Evolutionary conservation across 2,888 invertebrate species (phyloP).

Genomic region (Diarsia dahlii): DNA sequence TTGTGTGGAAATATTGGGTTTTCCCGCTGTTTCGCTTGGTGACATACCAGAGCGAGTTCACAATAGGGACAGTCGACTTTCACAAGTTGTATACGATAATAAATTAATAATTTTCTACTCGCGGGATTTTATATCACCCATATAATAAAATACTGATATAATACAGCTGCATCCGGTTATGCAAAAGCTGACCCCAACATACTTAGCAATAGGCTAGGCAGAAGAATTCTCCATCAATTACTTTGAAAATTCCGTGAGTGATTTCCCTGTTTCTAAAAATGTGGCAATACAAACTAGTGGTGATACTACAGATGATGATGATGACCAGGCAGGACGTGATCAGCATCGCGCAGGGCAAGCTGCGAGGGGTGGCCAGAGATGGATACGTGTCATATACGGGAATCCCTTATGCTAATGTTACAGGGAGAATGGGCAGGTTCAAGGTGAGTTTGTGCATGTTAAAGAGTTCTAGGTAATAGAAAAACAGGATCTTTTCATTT

Average conservation of each 20-base stretch:
- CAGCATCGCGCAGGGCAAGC: conserved; percentile 79
- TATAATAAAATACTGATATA: not conserved
- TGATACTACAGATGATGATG: conserved; percentile 52
- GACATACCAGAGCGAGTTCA: not conserved
- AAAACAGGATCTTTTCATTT: not conserved
- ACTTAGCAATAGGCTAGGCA: not conserved
- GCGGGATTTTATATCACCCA: not conserved
- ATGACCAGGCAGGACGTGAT: conserved; percentile 71
- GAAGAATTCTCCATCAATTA: not conserved
- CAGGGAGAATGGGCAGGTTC: conserved; percentile 71
- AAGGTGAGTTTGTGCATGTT: conserved; percentile 73
- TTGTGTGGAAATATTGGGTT: conserved; percentile 26
- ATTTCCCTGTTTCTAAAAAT: conserved; percentile 18
- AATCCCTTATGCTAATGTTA: conserved; percentile 81
- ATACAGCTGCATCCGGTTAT: not conserved
- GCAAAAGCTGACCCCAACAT: not conserved
- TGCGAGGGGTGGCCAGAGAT: conserved; percentile 75
- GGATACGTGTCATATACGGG: conserved; percentile 82
- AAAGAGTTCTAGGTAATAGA: not conserved
- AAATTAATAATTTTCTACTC: not conserved
- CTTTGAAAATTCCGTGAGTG: not conserved
- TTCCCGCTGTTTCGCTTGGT: conserved; percentile 18
- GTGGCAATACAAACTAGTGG: conserved; percentile 46
- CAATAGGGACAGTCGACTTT: not conserved
- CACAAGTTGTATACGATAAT: not conserved